Evolutionary conservation across 2,113 vertebrate genomes (phyloP).

Genomic region (Morone chrysops): DNA sequence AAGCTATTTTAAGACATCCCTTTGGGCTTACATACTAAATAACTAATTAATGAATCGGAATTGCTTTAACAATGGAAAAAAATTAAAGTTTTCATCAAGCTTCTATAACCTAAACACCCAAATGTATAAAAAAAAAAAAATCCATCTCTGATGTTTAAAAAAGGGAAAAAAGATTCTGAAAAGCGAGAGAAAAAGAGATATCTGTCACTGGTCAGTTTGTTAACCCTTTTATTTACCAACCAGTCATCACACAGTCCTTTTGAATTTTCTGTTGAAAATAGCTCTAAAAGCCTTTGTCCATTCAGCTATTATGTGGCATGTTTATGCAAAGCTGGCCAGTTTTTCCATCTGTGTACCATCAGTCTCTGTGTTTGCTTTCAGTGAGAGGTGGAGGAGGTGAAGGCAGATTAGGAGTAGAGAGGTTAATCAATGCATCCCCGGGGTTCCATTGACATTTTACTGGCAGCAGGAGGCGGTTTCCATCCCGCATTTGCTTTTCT

Average conservation of each 20-base stretch:
- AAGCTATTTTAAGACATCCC: background rate
- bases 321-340: conserved; percentile 30
- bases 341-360: conserved; percentile 49
- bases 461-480: conserved; percentile 69
- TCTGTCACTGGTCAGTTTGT: background rate
- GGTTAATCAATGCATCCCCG: conserved; percentile 83
- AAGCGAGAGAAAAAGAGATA: background rate
- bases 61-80: background rate
- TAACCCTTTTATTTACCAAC: background rate
- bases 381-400: conserved; percentile 56
- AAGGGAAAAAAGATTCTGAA: background rate
- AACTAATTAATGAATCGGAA: background rate
- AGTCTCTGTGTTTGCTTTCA: conserved; percentile 47
- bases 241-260: background rate
- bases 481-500: conserved; percentile 66
- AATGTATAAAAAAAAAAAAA: background rate
- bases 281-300: background rate
- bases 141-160: background rate
- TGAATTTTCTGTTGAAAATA: background rate
- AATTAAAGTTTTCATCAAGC: background rate
- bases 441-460: conserved; percentile 80
- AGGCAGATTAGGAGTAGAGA: conserved; percentile 69
- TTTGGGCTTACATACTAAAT: background rate
- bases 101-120: background rate
- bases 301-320: conserved; percentile 19